Base-by-base conservation (phyloP, 2,113 vertebrate species). In the Protomyctophum bolini region DNA sequence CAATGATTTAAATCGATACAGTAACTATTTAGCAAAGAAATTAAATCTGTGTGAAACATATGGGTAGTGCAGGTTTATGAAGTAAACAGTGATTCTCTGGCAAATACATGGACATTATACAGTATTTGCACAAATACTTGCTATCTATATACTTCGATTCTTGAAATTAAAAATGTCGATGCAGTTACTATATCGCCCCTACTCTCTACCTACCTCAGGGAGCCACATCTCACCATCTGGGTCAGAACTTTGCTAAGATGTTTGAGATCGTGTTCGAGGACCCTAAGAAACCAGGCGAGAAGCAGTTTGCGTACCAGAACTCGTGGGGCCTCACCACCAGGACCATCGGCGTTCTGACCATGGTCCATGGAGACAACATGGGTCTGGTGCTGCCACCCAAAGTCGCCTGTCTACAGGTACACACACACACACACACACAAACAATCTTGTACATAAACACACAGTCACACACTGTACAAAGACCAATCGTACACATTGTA, bases 311-410 rank as follows among this genome's bases (percentile, higher is more conserved):
- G 48, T 99, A 92, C 88, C 98, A 99, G 83, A 98, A 99, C 88
- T 99, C 98, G 5, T 99, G 97, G 98, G 98, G 98, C 41, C 14
- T 99, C 82, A 98, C 98, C 12, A 99, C 98, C 52, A 94, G 97
- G 50, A 98, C 97, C 45, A 97, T 99, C 15, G 98, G 98, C 0
- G 97, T 98, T 45, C 95, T 99, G 91, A 94, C 95, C 70, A 98
- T 99, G 98, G 94, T 99, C 65, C 98, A 99, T 6, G 97, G 97
- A 68, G 98, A 99, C 93, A 98, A 99, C 87, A 96, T 94, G 94
- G 98, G 98, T 11, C 84, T 99, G 6, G 93, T 99, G 1, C 83
- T 99, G 9, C 98, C 98, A 2, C 98, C 98, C 45, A 94, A 92
- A 50, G 97, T 99, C 8, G 98, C 98, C 70, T 96, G 94, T 77